Conservation (phyloP, 2,797 vertebrate species). For the Propithecus perrieri region DNA sequence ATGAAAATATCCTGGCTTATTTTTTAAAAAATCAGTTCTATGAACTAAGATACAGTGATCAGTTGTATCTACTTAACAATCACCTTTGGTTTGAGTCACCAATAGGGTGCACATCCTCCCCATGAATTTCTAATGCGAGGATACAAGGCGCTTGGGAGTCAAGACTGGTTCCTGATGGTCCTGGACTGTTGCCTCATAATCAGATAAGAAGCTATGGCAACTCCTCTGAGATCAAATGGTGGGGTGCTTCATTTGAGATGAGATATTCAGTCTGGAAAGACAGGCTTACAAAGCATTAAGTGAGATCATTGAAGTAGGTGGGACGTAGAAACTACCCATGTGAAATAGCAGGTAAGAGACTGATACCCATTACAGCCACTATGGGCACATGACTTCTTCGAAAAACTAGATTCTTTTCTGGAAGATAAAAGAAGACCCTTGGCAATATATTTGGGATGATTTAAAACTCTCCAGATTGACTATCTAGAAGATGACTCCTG, state of each 20-base stretch:
- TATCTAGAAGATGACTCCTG: neutral
- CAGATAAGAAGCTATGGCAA: neutral
- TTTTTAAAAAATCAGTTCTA: constrained; percentile 7
- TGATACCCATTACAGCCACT: neutral
- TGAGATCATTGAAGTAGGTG: neutral
- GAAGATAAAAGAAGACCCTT: neutral
- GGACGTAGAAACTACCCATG: neutral
- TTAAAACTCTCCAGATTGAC: neutral
- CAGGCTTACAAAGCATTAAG: neutral
- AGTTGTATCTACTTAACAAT: neutral
- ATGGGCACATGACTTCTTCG: neutral
- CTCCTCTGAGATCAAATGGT: neutral
- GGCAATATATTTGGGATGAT: neutral
- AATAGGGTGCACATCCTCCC: neutral
- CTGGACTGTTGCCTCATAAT: neutral
- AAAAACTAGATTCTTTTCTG: neutral
- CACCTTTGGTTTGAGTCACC: neutral
- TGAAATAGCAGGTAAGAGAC: constrained; percentile 18
- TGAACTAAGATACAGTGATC: neutral
- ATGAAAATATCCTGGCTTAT: neutral
- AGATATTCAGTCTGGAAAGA: neutral
- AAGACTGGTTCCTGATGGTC: neutral
- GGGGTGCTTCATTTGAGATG: neutral
- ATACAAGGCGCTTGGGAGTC: neutral
- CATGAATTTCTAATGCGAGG: neutral